Conservation (phyloP, 2,888 invertebrate species). For the Terebella lapidaria region DNA sequence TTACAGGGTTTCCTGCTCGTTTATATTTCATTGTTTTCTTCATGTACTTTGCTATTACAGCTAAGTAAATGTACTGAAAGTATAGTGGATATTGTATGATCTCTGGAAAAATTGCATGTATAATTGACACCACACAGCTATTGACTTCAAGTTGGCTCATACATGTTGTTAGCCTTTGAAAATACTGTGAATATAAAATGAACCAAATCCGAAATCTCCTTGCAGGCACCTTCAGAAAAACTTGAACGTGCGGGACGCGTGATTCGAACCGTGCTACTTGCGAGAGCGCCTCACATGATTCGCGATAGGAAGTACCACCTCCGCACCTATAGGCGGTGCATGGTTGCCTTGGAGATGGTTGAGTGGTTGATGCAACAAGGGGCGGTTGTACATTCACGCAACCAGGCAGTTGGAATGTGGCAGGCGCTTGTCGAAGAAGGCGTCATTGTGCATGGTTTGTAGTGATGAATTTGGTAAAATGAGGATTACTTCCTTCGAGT, state of each 20-base stretch:
- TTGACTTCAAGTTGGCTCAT: no score
- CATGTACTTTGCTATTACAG: no score
- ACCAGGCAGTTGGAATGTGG: constrained; percentile 77
- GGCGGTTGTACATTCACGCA: constrained; percentile 60
- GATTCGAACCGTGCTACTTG: constrained; percentile 64
- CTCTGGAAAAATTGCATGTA: no score
- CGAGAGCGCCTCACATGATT: constrained; percentile 62
- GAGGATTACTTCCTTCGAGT: background rate
- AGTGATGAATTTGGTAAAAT: no score
- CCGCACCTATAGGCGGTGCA: constrained; percentile 61
- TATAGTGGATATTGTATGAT: no score
- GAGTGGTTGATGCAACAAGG: constrained; percentile 71
- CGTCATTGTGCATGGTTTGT: constrained; percentile 69
- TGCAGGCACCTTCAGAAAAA: constrained; percentile 60
- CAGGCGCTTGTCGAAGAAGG: constrained; percentile 77
- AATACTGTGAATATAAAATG: no score
- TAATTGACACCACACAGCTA: no score
- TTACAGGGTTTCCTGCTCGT: no score
- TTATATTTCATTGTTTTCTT: no score
- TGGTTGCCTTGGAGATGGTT: constrained; percentile 75
- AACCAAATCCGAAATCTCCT: no score
- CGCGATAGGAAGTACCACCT: constrained; percentile 62
- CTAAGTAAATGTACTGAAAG: no score
- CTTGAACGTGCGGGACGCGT: constrained; percentile 69
- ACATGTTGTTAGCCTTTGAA: no score